These are phyloP conservation scores for Falco cherrug DNA, from an alignment of 2,797 vertebrate species.

Conservation along the genomic window DNA sequence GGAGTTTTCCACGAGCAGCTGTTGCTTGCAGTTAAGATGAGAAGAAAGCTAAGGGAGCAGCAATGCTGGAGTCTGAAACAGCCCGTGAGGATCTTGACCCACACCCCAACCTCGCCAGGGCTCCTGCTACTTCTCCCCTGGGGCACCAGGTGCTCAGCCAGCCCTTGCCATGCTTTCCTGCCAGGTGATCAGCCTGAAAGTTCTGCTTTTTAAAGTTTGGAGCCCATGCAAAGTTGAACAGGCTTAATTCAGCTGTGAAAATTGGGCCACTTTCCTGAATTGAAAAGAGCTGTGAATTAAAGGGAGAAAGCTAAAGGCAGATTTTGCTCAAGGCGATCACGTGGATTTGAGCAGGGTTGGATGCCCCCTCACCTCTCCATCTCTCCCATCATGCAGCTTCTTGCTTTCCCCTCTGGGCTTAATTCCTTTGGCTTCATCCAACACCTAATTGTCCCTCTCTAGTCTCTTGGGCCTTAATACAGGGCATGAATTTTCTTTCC, in stretches of 20 bases:
- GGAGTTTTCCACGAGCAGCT: not conserved
- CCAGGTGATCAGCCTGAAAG: not conserved
- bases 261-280: not conserved
- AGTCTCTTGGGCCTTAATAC: not conserved
- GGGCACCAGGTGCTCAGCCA: not conserved
- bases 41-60: not conserved
- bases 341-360: not conserved
- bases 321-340: not conserved
- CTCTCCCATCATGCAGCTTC: not conserved
- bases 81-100: accelerated
- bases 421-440: not conserved
- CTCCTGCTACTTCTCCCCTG: not conserved
- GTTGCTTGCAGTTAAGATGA: not conserved
- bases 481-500: not conserved
- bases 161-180: not conserved
- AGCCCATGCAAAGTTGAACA: accelerated
- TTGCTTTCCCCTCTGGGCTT: not conserved
- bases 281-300: not conserved
- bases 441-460: not conserved
- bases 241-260: not conserved
- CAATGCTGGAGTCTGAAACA: not conserved
- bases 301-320: not conserved
- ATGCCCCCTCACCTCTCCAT: not conserved
- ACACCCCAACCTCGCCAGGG: accelerated
- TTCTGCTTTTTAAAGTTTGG: not conserved